Percentiles rank a stretch among this genome's conserved stretches.
These are phyloP conservation scores for Labrus mixtus DNA, from an alignment of 2,113 vertebrate genomes.

Conservation along the genomic window DNA sequence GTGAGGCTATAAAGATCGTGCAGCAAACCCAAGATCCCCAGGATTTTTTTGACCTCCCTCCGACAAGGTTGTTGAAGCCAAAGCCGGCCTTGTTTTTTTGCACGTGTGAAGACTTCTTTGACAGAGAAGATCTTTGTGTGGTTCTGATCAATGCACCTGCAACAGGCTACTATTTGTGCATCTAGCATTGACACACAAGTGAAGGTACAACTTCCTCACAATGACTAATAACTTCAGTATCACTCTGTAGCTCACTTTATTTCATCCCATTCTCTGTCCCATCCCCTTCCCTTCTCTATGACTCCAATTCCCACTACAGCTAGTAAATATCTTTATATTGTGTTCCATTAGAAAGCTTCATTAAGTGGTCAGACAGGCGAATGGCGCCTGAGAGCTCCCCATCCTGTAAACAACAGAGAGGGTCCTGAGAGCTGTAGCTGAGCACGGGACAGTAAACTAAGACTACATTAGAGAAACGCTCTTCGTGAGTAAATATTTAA, in stretches of 20 bases:
- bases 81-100: not conserved
- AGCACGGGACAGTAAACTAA: slow-evolving; percentile 72
- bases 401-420: slow-evolving; percentile 82
- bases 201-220: not conserved
- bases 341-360: slow-evolving; percentile 83
- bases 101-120: not conserved
- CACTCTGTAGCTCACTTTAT: slow-evolving; percentile 33
- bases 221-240: not conserved
- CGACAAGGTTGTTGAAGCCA: not conserved
- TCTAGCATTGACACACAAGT: not conserved
- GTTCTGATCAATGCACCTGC: not conserved
- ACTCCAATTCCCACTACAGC: slow-evolving; percentile 68
- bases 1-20: no score
- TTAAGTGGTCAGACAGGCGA: slow-evolving; percentile 79
- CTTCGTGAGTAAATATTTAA: slow-evolving; percentile 82
- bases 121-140: not conserved
- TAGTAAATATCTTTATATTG: slow-evolving; percentile 86
- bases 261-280: slow-evolving; percentile 27
- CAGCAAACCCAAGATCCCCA: not conserved
- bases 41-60: not conserved
- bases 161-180: not conserved
- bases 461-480: slow-evolving; percentile 72
- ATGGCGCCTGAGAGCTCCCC: slow-evolving; percentile 79
- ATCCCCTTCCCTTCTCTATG: slow-evolving; percentile 40
- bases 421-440: slow-evolving; percentile 74